Conservation (phyloP, 2,797 vertebrate genomes). For the Urophycis tenuis region DNA sequence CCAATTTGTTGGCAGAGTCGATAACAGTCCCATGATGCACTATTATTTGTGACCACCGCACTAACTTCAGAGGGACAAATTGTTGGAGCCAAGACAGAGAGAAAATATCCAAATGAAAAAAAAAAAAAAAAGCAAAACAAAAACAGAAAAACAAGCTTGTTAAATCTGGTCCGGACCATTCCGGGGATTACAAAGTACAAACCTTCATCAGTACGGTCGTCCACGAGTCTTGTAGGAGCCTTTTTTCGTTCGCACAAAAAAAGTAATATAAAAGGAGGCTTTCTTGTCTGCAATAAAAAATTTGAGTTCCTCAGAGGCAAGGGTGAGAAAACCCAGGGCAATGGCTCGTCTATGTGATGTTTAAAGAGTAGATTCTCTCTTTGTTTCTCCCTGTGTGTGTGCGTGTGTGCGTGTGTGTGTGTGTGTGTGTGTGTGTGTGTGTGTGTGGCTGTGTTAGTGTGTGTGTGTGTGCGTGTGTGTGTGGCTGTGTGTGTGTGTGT, state of each 20-base stretch:
- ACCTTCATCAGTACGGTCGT: slow-evolving; percentile 59
- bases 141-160: slow-evolving; percentile 68
- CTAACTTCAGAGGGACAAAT: slow-evolving; percentile 75
- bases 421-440: slow-evolving; percentile 7
- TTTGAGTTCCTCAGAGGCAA: slow-evolving; percentile 45
- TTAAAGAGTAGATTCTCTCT: slow-evolving; percentile 38
- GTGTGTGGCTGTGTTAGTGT: slow-evolving; percentile 2
- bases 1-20: slow-evolving; percentile 82
- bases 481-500: slow-evolving; percentile 3
- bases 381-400: slow-evolving; percentile 6
- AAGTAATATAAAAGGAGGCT: slow-evolving; percentile 55
- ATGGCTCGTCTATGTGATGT: slow-evolving; percentile 41
- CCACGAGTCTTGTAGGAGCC: slow-evolving; percentile 70
- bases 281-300: slow-evolving; percentile 35
- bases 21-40: slow-evolving; percentile 85
- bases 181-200: slow-evolving; percentile 77
- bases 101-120: slow-evolving; percentile 22
- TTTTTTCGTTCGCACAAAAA: slow-evolving; percentile 47
- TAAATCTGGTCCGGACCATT: slow-evolving; percentile 69
- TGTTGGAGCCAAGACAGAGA: slow-evolving; percentile 27
- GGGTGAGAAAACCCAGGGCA: slow-evolving; percentile 7
- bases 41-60: slow-evolving; percentile 83
- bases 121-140: slow-evolving; percentile 21
- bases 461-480: slow-evolving; percentile 14
- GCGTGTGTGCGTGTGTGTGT: slow-evolving; percentile 16